These are phyloP conservation scores for Macrostomum cliftonense DNA, from an alignment of 2,888 invertebrate genomes.

Conservation along the genomic window DNA sequence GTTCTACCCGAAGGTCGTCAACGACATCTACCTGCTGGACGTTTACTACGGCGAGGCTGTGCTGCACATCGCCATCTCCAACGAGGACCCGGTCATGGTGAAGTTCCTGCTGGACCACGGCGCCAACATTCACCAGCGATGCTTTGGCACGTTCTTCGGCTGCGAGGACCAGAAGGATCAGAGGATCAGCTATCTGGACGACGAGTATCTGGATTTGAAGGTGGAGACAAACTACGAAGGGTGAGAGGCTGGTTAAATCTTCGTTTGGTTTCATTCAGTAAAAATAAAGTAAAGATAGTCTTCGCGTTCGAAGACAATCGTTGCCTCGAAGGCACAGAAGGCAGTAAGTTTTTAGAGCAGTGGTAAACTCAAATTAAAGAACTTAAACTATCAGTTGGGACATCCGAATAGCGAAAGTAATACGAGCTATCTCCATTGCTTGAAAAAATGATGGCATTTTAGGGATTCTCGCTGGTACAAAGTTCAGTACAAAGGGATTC, in stretches of 20 bases:
- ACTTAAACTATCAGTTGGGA: too few species aligned
- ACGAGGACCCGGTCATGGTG: constrained; percentile 92
- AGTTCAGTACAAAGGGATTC: too few species aligned
- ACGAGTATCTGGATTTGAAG: constrained; percentile 70
- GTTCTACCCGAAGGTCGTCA: constrained; percentile 80
- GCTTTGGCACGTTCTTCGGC: constrained; percentile 76
- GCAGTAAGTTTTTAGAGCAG: too few species aligned
- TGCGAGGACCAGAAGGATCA: constrained; percentile 89
- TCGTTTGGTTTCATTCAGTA: too few species aligned
- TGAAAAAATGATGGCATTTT: too few species aligned
- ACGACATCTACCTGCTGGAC: constrained; percentile 83
- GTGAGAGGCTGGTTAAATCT: constrained; percentile 15
- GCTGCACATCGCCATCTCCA: constrained; percentile 88
- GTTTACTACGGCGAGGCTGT: constrained; percentile 93
- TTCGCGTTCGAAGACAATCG: too few species aligned
- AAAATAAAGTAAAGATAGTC: too few species aligned
- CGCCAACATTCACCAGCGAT: constrained; percentile 75
- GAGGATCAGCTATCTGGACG: constrained; percentile 62
- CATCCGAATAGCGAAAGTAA: too few species aligned
- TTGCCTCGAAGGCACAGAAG: too few species aligned
- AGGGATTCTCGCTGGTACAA: too few species aligned
- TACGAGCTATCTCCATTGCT: too few species aligned
- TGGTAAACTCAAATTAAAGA: too few species aligned
- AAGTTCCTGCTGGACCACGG: constrained; percentile 76
- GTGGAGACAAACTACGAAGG: constrained; percentile 42